A percentile compares a stretch with the other conserved stretches of the same genome.
Evolutionary conservation across 2,797 vertebrate genomes (phyloP).

Genomic region (Hippocampus kuda): DNA sequence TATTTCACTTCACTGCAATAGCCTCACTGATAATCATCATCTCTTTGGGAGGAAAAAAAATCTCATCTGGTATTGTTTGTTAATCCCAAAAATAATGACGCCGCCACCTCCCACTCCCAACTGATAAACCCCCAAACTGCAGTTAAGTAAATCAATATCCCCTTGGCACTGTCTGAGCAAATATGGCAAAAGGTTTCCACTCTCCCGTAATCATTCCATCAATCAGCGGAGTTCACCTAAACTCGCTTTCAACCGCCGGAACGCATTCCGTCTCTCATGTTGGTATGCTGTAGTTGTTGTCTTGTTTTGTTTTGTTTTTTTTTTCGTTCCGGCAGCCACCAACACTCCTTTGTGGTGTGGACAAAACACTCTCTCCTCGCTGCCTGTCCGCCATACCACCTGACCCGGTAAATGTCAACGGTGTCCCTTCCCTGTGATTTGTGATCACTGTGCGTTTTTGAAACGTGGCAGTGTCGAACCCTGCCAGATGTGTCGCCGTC

Average conservation of each 20-base stretch:
- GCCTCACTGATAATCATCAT: no score
- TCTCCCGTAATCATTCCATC: neutral
- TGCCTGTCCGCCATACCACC: conserved; percentile 68
- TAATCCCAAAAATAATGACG: no score
- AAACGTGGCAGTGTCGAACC: conserved; percentile 22
- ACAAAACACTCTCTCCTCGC: conserved; percentile 68
- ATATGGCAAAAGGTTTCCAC: neutral
- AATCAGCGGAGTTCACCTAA: neutral
- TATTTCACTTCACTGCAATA: no score
- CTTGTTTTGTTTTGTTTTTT: conserved; percentile 36
- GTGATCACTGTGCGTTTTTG: conserved; percentile 43
- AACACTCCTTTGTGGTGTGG: conserved; percentile 73
- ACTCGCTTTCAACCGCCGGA: neutral
- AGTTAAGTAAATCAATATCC: neutral
- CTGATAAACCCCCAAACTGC: neutral
- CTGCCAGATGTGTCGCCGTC: conserved; percentile 18
- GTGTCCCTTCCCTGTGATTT: conserved; percentile 53
- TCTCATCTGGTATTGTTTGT: no score
- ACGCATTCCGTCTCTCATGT: conserved; percentile 23
- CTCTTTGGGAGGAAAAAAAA: no score
- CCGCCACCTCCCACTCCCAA: no score
- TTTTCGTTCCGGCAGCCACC: conserved; percentile 67
- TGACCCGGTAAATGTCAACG: conserved; percentile 68
- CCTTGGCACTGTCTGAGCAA: neutral
- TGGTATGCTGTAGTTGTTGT: conserved; percentile 61